A percentile compares a stretch with the other conserved stretches of the same genome.
phyloP scores from a whole-genome alignment of 2,888 invertebrate genomes.

The Ectemnius cavifrons region DNA sequence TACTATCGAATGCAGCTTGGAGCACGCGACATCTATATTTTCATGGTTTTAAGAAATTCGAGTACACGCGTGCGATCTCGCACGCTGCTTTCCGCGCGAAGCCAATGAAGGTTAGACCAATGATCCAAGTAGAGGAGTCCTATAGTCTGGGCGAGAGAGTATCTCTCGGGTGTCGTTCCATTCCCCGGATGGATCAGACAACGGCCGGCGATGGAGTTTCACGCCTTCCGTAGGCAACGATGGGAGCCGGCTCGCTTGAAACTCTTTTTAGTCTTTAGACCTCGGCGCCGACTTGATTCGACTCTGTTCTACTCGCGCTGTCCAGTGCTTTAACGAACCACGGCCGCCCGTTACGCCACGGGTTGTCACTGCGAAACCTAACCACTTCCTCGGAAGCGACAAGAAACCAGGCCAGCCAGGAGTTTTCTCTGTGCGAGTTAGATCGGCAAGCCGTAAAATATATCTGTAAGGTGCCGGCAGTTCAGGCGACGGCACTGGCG shows the following conservation, averaged over 20 bases:
- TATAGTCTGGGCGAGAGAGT: neutral
- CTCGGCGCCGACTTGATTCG: neutral
- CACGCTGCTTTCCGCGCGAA: slow-evolving; percentile 14
- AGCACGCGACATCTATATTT: slow-evolving; percentile 34
- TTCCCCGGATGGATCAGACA: slow-evolving; percentile 6
- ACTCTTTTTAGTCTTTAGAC: neutral
- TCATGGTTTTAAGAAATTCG: slow-evolving; percentile 35
- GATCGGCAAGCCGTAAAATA: neutral
- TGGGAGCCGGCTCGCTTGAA: neutral
- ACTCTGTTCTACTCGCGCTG: neutral
- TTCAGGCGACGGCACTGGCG: slow-evolving; percentile 29
- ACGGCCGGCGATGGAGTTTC: slow-evolving; percentile 11
- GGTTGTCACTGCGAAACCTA: neutral
- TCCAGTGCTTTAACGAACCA: neutral
- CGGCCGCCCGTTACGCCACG: neutral
- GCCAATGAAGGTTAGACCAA: slow-evolving; percentile 5
- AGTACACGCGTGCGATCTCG: slow-evolving; percentile 23
- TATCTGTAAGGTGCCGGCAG: slow-evolving; percentile 25
- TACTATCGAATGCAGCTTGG: slow-evolving; percentile 19
- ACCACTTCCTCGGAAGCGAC: neutral
- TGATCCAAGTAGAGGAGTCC: slow-evolving; percentile 17
- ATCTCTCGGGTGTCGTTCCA: slow-evolving; percentile 21
- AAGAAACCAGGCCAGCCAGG: neutral
- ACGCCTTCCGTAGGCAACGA: slow-evolving; percentile 6
- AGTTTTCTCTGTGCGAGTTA: neutral